Conservation (phyloP, 1,140 invertebrate genomes). For the Aleiodes sp. region DNA sequence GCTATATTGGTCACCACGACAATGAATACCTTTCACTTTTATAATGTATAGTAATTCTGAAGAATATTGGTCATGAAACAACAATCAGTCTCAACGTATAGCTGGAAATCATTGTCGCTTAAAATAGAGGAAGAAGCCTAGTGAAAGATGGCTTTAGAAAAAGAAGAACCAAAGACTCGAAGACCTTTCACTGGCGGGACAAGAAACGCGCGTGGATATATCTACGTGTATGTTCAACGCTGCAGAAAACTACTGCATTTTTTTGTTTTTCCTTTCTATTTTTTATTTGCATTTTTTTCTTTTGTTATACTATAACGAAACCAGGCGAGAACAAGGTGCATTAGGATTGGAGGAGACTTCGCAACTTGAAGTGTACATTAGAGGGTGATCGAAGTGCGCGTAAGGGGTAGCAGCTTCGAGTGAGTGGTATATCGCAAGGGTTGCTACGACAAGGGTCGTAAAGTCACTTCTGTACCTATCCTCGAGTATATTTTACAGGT, state of each 20-base stretch:
- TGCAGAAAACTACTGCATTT: neutral
- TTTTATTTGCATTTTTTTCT: neutral
- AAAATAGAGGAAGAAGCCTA: too few species aligned
- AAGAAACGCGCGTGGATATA: too few species aligned
- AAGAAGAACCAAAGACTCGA: too few species aligned
- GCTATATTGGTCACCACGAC: too few species aligned
- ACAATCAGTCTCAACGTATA: too few species aligned
- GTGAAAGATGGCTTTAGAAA: too few species aligned
- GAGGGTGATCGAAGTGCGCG: conserved; percentile 30
- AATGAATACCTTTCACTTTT: too few species aligned
- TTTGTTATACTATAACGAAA: neutral
- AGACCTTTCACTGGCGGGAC: too few species aligned
- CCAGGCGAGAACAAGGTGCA: conserved; percentile 27
- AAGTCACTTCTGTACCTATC: neutral
- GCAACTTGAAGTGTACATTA: conserved; percentile 34
- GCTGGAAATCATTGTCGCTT: too few species aligned
- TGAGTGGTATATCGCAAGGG: conserved; percentile 22
- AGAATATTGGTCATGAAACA: too few species aligned
- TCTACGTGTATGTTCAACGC: too few species aligned
- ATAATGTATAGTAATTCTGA: too few species aligned
- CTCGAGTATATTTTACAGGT: neutral
- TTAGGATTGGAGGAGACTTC: conserved; percentile 33
- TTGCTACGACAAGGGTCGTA: neutral
- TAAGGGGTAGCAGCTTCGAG: conserved; percentile 21
- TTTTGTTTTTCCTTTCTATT: neutral